These are phyloP conservation scores for Punctoribates punctum DNA, from an alignment of 2,888 invertebrate genomes.

Conservation along the genomic window DNA sequence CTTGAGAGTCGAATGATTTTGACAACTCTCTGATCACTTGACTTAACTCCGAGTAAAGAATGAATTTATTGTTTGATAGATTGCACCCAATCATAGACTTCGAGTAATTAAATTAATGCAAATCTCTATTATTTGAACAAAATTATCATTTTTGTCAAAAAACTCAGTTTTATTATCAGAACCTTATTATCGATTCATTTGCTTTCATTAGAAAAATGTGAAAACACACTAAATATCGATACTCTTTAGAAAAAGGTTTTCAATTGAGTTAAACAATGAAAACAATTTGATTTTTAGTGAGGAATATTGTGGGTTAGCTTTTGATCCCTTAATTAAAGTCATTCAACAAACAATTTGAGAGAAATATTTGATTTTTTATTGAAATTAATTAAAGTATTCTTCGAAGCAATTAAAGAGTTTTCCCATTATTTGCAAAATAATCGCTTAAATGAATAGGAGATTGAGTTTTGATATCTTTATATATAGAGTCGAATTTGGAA, in stretches of 20 bases:
- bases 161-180: no score
- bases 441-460: not conserved
- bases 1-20: slow-evolving; percentile 23
- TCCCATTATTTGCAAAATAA: not conserved
- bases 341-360: not conserved
- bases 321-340: not conserved
- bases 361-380: not conserved
- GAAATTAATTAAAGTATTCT: slow-evolving; percentile 6
- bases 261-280: no score
- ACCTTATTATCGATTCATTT: no score
- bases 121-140: no score
- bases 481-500: not conserved
- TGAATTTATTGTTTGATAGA: not conserved
- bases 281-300: no score
- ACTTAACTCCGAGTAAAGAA: not conserved
- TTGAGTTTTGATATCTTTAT: slow-evolving; percentile 22
- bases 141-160: no score
- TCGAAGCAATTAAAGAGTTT: not conserved
- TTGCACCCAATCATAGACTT: not conserved
- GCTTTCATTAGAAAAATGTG: no score
- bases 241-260: no score
- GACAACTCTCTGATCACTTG: slow-evolving; percentile 14
- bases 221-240: no score
- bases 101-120: not conserved
- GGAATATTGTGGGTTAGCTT: no score